Evolutionary conservation across 2,113 vertebrate species (phyloP), one percentile per base, ranked within the genome.

Genomic region (Chauna torquata): DNA sequence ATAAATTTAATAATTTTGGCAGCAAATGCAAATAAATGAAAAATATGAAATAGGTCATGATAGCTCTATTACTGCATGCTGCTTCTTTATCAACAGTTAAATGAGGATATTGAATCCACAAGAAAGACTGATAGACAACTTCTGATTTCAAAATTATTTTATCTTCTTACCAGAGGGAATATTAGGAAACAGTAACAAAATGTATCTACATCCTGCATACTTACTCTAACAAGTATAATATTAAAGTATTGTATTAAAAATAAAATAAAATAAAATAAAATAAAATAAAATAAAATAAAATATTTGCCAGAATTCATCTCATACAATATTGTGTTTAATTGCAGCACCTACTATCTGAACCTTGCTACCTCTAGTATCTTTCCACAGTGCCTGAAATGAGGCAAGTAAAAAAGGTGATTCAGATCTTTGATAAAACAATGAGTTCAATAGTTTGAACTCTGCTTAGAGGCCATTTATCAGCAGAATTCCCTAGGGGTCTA

Each of bases 191-290:
- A 47, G 8, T 65, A 58, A 52, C 0, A 71, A 32, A 61, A 24
- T 22, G 1, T 14, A 15, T n/a, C 19, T 11, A n/a, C 3, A n/a
- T 38, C 3, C 19, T 55, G 2, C 28, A n/a, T 55, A 25, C 1
- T 42, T 79, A 15, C 49, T 4, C 8, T 74, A 27, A 6, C 22
- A n/a, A n/a, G n/a, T n/a, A n/a, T n/a, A n/a, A n/a, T n/a, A n/a
- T n/a, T n/a, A n/a, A n/a, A n/a, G n/a, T n/a, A n/a, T n/a, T n/a
- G n/a, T 45, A 52, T 34, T 52, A 32, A 22, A 47, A 28, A 28
- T 16, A 65, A 47, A 65, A 47, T 34, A 45, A 9, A 75, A 45
- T 16, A 83, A 17, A 42, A 27, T 6, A 20, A 58, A 59, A 40
- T 3, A 47, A 38, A 27, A 62, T 38, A 47, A 9, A 77, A 54